These are phyloP conservation scores for Garrulus glandarius DNA, from an alignment of 2,797 vertebrate genomes.

Conservation along the genomic window DNA sequence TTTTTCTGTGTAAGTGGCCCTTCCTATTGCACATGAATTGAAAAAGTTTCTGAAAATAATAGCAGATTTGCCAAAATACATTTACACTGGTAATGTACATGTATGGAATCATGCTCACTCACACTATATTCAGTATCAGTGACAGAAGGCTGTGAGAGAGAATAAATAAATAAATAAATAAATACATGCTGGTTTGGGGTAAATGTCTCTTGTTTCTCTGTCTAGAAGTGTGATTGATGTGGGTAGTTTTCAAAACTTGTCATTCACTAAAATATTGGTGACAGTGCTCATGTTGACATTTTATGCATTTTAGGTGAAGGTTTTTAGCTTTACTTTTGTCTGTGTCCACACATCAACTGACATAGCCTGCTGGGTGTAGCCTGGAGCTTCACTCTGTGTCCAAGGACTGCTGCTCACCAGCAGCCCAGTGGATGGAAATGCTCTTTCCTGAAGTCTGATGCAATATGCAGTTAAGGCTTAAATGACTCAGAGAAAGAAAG, in stretches of 20 bases:
- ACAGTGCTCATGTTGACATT: neutral
- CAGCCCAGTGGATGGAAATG: neutral
- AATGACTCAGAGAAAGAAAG: neutral
- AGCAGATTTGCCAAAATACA: neutral
- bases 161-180: neutral
- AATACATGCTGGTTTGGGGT: neutral
- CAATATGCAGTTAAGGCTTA: neutral
- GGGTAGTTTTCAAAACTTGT: neutral
- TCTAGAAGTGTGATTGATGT: neutral
- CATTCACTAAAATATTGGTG: neutral
- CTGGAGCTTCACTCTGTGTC: neutral
- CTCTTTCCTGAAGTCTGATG: neutral
- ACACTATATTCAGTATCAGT: neutral
- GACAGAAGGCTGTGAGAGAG: neutral
- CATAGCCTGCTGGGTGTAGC: neutral
- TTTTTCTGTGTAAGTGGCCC: neutral
- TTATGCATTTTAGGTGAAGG: neutral
- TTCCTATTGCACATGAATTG: neutral
- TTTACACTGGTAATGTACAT: neutral
- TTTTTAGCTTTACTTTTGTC: neutral
- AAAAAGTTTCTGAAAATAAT: neutral
- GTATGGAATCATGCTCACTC: neutral
- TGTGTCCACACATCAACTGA: neutral
- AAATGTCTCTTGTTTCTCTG: neutral
- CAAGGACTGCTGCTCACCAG: neutral